Evolutionary conservation across 2,797 vertebrate species (phyloP), one percentile per base, ranked within the genome.

Genomic region (Artibeus lituratus): DNA sequence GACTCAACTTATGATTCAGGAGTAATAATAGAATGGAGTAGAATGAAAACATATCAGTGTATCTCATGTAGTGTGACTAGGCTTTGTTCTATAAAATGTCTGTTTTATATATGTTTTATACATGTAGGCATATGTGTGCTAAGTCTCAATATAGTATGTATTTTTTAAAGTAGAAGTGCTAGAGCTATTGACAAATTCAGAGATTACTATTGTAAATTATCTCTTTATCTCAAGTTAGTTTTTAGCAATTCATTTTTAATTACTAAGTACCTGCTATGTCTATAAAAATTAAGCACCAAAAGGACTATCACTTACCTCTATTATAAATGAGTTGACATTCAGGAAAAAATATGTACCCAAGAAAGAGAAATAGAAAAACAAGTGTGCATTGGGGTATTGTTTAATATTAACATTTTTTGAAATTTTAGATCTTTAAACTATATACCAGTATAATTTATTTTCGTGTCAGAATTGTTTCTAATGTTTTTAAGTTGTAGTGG

Each of bases 271-370:
- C 3, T 72, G 32, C 32, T 81, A 37, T 62, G 12, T 35, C 21
- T 90, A 24, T 90, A 35, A 94, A 89, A 95, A 72, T 88, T 92
- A 95, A 72, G 35, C 19, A 82, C 39, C 14, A 39, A 26, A 84
- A 53, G 87, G 3, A 69, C 37, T 53, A 62, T 29, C 85, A 49
- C 37, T 55, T 49, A 22, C 8, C 10, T 10, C 3, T 81, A 19
- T 16, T 67, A 21, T 87, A 81, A 70, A 44, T 69, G 16, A 49
- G 4, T 55, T 85, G 39, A 78, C 5, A 82, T 70, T 86, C 12
- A 82, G 6, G 22, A 8, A 74, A 87, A 90, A 19, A 7, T 44
- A 81, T 3, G 4, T 69, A 69, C 24, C 44, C 32, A 42, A 90
- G 67, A 47, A n/a, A 65, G n/a, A 82, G 19, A 89, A 78, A 2